Percentiles rank a stretch among this genome's conserved stretches.
These are phyloP conservation scores for Takifugu ocellatus DNA, from an alignment of 2,797 vertebrate genomes.

Conservation along the genomic window DNA sequence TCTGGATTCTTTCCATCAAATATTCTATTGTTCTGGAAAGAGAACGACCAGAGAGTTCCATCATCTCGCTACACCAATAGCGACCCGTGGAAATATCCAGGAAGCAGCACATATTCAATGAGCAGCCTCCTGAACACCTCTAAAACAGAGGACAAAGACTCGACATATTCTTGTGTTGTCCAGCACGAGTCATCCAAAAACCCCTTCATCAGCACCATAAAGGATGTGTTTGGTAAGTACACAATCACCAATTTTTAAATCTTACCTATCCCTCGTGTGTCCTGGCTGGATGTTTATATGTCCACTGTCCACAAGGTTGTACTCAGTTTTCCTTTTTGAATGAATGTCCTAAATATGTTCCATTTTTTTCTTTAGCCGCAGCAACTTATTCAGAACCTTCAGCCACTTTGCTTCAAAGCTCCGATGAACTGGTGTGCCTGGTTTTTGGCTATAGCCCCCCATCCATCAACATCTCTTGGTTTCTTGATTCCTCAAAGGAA, in stretches of 20 bases:
- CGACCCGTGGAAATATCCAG: too few relatives aligned
- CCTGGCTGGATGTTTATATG: too few relatives aligned
- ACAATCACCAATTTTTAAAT: too few relatives aligned
- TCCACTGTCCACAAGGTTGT: not conserved
- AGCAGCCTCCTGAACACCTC: too few relatives aligned
- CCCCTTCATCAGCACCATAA: conserved; percentile 25
- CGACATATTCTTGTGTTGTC: too few relatives aligned
- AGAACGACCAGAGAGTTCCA: too few relatives aligned
- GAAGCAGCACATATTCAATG: too few relatives aligned
- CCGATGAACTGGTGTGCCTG: conserved; percentile 65
- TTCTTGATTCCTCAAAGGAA: conserved; percentile 25
- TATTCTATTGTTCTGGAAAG: too few relatives aligned
- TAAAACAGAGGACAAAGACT: too few relatives aligned
- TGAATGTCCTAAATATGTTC: not conserved
- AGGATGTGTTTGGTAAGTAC: conserved; percentile 64
- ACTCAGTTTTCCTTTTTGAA: not conserved
- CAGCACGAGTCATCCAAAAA: conserved; percentile 44
- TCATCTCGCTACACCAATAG: too few relatives aligned
- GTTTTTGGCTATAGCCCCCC: conserved; percentile 67
- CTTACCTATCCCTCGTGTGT: too few relatives aligned
- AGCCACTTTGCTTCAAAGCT: conserved; percentile 52
- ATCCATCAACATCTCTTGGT: conserved; percentile 69
- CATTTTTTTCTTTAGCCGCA: conserved; percentile 33
- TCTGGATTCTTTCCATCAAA: too few relatives aligned
- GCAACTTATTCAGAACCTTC: conserved; percentile 40